These are phyloP conservation scores for Ephydatia muelleri DNA, from an alignment of 37 sponge, comb jelly and placozoan species.

Conservation along the genomic window DNA sequence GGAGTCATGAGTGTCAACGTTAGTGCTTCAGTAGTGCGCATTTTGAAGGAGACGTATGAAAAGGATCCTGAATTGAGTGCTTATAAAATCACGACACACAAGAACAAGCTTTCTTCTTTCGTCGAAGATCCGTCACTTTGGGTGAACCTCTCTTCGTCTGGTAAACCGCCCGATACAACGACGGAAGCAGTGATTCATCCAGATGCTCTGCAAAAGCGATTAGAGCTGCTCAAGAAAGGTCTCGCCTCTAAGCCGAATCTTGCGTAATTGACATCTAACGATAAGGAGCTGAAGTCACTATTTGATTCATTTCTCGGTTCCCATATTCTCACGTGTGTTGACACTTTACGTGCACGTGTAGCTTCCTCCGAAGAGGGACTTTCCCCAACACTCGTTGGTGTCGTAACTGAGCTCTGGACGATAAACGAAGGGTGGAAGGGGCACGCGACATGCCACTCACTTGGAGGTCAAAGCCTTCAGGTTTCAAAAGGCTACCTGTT, in stretches of 20 bases:
- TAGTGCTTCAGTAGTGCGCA: not conserved
- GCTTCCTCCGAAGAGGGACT: not conserved
- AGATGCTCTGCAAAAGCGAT: not conserved
- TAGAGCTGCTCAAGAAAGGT: not conserved
- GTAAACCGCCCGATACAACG: not conserved
- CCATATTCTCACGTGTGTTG: no score
- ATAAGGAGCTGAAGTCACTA: no score
- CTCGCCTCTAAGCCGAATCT: not conserved
- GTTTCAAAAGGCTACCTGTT: no score
- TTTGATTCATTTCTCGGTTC: no score
- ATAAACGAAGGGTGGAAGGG: no score
- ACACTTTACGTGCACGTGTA: no score
- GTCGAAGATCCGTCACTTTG: not conserved
- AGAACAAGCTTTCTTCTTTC: not conserved
- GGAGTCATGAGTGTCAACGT: no score
- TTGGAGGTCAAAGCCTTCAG: no score
- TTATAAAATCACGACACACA: not conserved
- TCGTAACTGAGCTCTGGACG: slow-evolving; percentile 5
- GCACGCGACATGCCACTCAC: no score
- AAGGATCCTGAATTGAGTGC: not conserved
- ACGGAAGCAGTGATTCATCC: not conserved
- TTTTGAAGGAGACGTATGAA: not conserved
- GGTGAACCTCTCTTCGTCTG: not conserved
- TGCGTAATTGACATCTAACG: not conserved
- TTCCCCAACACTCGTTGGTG: not conserved